A percentile compares a stretch with the other conserved stretches of the same genome.
Conservation (phyloP, 2,888 invertebrate species). For the Diabrotica balteata region DNA sequence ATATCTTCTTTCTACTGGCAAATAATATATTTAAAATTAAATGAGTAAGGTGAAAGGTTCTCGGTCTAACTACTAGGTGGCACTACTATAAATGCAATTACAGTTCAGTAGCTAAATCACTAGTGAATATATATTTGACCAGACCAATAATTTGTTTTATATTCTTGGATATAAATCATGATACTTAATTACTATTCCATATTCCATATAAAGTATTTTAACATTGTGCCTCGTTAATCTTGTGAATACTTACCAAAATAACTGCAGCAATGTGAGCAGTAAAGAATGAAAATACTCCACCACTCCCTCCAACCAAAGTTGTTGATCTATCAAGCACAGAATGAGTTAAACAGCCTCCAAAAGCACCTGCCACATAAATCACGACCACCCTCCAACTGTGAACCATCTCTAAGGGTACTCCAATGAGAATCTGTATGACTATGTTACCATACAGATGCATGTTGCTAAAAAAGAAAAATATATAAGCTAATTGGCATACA, state of each 20-base stretch:
- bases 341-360: slow-evolving; percentile 82
- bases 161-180: too few species aligned
- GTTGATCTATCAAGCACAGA: slow-evolving; percentile 79
- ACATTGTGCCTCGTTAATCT: too few species aligned
- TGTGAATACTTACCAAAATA: slow-evolving; percentile 69
- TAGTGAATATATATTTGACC: too few species aligned
- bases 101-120: too few species aligned
- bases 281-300: slow-evolving; percentile 91
- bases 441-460: slow-evolving; percentile 89
- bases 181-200: too few species aligned
- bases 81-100: too few species aligned
- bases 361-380: slow-evolving; percentile 82
- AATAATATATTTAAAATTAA: too few species aligned
- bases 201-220: too few species aligned
- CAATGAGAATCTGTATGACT: slow-evolving; percentile 88
- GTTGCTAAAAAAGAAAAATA: slow-evolving; percentile 51
- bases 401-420: slow-evolving; percentile 94
- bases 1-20: too few species aligned
- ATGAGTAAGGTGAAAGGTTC: too few species aligned
- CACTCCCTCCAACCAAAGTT: slow-evolving; percentile 88
- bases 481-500: background rate
- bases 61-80: too few species aligned
- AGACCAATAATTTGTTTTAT: too few species aligned
- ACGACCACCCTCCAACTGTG: slow-evolving; percentile 89
- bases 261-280: slow-evolving; percentile 92